phyloP scores from a whole-genome alignment of 2,888 invertebrate species.

The Netelia virgata region DNA sequence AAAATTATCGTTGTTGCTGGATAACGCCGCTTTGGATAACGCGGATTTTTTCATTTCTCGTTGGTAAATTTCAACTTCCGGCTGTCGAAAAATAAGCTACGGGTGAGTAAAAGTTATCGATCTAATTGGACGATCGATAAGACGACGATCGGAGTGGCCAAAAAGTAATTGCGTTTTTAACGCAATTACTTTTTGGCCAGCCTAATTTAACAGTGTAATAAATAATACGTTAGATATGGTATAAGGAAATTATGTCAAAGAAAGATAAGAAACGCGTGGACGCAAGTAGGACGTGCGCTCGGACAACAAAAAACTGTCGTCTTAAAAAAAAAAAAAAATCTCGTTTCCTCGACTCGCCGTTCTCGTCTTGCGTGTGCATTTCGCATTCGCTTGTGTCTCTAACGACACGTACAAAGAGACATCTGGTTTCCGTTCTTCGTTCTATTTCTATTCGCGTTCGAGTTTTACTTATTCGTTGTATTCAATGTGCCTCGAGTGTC shows the following conservation, averaged over 20 bases:
- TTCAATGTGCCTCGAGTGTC: neutral
- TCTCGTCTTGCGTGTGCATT: slow-evolving; percentile 16
- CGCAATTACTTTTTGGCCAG: too few species aligned
- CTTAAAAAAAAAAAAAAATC: neutral
- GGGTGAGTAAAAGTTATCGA: neutral
- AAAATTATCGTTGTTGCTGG: neutral
- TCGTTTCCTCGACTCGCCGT: slow-evolving; percentile 1
- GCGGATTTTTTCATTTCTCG: neutral
- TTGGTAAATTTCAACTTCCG: neutral
- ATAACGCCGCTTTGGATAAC: neutral
- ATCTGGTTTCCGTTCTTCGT: slow-evolving; percentile 49
- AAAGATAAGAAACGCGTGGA: neutral
- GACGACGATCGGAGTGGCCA: neutral
- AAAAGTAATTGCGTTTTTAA: too few species aligned
- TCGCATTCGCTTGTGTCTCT: neutral
- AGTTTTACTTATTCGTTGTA: neutral
- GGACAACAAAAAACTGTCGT: neutral
- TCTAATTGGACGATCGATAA: neutral
- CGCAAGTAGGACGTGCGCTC: neutral
- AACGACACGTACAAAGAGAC: slow-evolving; percentile 45
- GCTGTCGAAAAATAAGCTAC: neutral
- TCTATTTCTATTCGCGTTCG: slow-evolving; percentile 50
- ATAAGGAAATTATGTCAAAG: neutral
- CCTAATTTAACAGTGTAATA: too few species aligned
- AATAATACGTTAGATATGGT: too few species aligned